Evolutionary conservation across 2,113 vertebrate species (phyloP).

Genomic region (Plecturocebus donacophilus): DNA sequence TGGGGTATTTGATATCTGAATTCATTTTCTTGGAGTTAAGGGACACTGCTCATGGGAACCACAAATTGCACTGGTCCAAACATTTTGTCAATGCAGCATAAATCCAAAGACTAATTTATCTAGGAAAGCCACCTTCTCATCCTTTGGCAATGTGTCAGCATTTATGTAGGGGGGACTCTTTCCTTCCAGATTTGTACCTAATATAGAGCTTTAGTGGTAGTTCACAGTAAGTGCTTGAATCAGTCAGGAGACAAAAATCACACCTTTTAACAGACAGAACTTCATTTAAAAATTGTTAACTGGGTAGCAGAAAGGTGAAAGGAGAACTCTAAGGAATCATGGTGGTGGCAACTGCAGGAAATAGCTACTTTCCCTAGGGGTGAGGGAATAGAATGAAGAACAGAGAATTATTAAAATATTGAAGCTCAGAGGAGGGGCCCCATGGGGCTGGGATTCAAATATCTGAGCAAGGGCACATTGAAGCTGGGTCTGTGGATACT

Average conservation of each 20-base stretch:
- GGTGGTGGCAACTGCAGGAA: neutral
- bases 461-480: neutral
- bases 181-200: neutral
- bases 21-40: constrained; percentile 14
- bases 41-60: neutral
- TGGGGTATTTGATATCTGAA: neutral
- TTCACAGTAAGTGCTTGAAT: neutral
- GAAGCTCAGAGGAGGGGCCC: neutral
- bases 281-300: neutral
- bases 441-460: neutral
- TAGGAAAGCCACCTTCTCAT: neutral
- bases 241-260: neutral
- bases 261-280: neutral
- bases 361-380: neutral
- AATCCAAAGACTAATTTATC: constrained; percentile 4
- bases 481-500: neutral
- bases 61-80: neutral
- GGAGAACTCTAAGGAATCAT: neutral
- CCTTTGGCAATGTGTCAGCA: neutral
- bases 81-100: neutral
- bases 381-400: neutral
- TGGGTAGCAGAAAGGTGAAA: neutral
- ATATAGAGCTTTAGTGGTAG: neutral
- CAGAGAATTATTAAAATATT: neutral
- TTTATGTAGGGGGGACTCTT: neutral